Evolutionary conservation across 2,888 invertebrate species (phyloP).

Genomic region (Orgyia antiqua): DNA sequence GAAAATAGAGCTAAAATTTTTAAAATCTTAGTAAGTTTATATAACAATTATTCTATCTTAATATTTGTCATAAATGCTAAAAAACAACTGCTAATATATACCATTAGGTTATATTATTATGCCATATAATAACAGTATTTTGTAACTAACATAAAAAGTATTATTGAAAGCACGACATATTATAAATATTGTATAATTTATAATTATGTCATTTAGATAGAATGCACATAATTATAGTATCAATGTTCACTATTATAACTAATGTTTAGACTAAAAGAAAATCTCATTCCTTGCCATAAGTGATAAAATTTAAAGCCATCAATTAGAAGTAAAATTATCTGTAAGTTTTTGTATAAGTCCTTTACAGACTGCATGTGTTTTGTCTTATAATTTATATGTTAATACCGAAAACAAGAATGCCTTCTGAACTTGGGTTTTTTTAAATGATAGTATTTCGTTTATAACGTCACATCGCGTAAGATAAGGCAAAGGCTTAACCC

Average conservation of each 20-base stretch:
- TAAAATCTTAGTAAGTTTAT: too few species aligned
- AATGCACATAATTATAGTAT: conserved; percentile 16
- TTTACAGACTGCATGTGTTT: neutral
- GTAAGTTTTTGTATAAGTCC: conserved; percentile 5
- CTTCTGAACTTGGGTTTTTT: too few species aligned
- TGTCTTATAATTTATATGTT: too few species aligned
- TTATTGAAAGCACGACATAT: neutral
- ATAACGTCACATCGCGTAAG: too few species aligned
- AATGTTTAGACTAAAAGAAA: conserved; percentile 6
- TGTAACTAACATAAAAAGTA: neutral
- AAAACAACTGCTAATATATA: too few species aligned
- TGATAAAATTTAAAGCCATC: conserved; percentile 20
- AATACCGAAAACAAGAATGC: too few species aligned
- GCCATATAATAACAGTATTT: conserved; percentile 1
- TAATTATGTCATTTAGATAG: conserved; percentile 5
- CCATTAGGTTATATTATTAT: too few species aligned
- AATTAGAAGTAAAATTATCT: conserved; percentile 13
- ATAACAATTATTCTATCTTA: too few species aligned
- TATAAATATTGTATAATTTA: neutral
- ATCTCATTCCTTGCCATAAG: conserved; percentile 33
- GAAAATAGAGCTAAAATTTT: too few species aligned
- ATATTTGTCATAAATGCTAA: too few species aligned
- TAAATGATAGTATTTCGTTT: too few species aligned
- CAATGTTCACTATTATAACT: conserved; percentile 7
- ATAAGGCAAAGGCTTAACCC: too few species aligned